Base-by-base conservation (phyloP, 2,113 vertebrate genomes). In the Circaetus cinerascens region DNA sequence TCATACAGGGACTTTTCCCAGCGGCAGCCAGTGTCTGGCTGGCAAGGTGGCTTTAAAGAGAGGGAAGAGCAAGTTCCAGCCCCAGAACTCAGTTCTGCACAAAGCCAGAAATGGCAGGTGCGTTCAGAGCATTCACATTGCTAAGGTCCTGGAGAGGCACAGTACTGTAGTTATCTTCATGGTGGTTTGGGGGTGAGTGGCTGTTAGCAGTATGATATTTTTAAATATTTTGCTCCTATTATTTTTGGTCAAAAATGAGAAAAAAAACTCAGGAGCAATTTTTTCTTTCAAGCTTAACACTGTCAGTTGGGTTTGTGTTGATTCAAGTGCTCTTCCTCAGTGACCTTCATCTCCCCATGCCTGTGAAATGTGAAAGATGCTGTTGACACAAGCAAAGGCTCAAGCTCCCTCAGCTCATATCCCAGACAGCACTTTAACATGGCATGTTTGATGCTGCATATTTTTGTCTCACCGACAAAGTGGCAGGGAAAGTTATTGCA, bases 381-480 rank as follows among this genome's bases (percentile, higher is more conserved):
- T 97, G 53, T 97, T 98, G 96, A 98, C 87, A 90, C 40, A 96
- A 91, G 80, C 21, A 27, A 79, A 93, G 76, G 68, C 64, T 88
- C 89, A 53, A 45, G 38, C 41, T 94, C 92, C 91, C 60, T 94
- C 75, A 95, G 82, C 90, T 97, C 80, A 92, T 92, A 93, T 93
- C 95, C 86, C 84, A 93, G 69, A 51, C 80, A 88, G 78, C 30
- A 20, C 78, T 97, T 82, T 88, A 94, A 67, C 68, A 26, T 78
- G 45, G 72, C 88, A 71, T 94, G 76, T 93, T 97, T 94, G 66
- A 91, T 86, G 67, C 83, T 87, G 72, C 71, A 11, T 96, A 90
- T 95, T 95, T 81, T 63, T 96, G 43, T 93, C 81, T 96, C 67
- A 63, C 92, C 8, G 27, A 94, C 51, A 93, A 86, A 96, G 73